Conservation (phyloP, 2,113 vertebrate genomes). For the Pungitius pungitius region DNA sequence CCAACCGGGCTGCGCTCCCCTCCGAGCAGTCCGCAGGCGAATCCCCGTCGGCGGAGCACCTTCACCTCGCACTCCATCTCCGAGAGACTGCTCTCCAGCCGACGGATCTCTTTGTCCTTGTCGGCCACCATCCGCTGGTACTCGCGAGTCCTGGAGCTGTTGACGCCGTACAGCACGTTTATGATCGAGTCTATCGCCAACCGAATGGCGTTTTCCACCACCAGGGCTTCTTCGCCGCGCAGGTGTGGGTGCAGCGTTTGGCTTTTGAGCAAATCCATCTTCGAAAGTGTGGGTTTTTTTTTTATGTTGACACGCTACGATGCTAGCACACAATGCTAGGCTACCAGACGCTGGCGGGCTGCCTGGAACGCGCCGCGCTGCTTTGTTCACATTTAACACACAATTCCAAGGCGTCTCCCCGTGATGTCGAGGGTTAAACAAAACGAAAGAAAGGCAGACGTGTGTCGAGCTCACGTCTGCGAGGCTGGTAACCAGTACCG, state of each 20-base stretch:
- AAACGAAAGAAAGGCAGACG: rapidly evolving
- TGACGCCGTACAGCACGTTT: conserved; percentile 70
- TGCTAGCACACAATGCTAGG: neutral
- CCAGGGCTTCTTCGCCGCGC: conserved; percentile 64
- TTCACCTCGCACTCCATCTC: conserved; percentile 58
- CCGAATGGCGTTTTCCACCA: conserved; percentile 72
- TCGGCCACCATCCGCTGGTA: conserved; percentile 71
- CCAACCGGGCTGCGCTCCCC: neutral
- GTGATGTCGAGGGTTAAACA: rapidly evolving
- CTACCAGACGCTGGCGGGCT: neutral
- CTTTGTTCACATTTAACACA: conserved; percentile 8
- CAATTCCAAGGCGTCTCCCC: rapidly evolving
- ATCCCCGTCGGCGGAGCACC: conserved; percentile 41
- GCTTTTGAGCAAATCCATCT: conserved; percentile 55
- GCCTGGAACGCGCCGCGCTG: neutral
- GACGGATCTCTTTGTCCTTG: conserved; percentile 72
- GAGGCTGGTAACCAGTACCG: neutral
- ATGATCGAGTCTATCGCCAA: conserved; percentile 70
- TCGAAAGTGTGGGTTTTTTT: neutral
- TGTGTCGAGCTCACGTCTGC: neutral
- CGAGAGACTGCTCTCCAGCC: conserved; percentile 58
- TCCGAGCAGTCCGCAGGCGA: conserved; percentile 18
- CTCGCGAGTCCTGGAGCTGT: conserved; percentile 52
- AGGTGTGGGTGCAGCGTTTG: conserved; percentile 35
- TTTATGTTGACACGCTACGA: neutral